Conservation (phyloP, 2,888 invertebrate genomes). For the Nemapogon koenigi region DNA sequence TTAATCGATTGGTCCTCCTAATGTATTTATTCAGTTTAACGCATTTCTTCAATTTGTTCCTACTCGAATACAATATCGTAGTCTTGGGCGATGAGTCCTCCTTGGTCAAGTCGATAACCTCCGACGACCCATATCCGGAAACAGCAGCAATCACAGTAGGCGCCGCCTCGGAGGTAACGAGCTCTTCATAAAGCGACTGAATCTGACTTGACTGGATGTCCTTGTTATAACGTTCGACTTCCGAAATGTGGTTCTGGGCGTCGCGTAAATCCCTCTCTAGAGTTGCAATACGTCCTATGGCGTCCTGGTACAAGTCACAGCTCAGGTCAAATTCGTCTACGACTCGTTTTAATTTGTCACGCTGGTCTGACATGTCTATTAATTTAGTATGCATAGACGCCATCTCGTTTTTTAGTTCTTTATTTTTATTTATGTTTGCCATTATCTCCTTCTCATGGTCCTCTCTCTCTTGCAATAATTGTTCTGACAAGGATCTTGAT, state of each 20-base stretch:
- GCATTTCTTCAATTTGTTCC: background rate
- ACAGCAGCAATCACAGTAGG: background rate
- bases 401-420: background rate
- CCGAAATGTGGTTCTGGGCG: background rate
- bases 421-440: background rate
- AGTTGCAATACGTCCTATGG: background rate
- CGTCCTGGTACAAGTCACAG: background rate
- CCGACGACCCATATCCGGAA: background rate
- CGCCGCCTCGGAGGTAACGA: background rate
- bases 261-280: background rate
- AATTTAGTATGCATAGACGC: background rate
- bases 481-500: background rate
- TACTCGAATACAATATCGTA: background rate
- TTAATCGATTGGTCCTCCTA: background rate
- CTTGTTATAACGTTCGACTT: background rate
- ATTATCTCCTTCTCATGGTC: background rate
- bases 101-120: background rate
- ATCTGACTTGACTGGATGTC: background rate
- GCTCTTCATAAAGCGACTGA: background rate
- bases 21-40: background rate
- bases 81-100: background rate
- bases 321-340: background rate
- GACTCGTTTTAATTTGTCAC: background rate
- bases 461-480: background rate
- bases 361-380: background rate